Percentiles rank a stretch among this genome's conserved stretches.
Conservation (phyloP, 2,888 invertebrate species). For the Himalopsyche kuldschensis region DNA sequence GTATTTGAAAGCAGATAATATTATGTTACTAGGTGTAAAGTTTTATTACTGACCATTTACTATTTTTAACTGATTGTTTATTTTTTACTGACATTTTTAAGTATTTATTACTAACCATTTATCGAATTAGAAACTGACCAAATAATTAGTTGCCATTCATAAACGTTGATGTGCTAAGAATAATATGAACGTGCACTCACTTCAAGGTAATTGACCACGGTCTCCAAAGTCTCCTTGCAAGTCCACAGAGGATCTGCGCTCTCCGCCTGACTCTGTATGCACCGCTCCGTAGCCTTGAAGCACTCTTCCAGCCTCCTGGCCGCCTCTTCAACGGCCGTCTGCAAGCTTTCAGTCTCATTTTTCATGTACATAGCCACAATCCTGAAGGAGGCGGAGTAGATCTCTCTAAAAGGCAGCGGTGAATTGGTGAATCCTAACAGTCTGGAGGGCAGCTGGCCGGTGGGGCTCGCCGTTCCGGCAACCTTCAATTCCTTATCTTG, state of each 20-base stretch:
- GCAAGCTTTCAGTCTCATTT: slow-evolving; percentile 37
- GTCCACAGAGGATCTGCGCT: slow-evolving; percentile 51
- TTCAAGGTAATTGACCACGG: slow-evolving; percentile 64
- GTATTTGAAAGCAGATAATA: too few species aligned
- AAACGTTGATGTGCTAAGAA: too few species aligned
- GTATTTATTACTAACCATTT: too few species aligned
- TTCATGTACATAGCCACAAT: slow-evolving; percentile 43
- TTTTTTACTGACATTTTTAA: too few species aligned
- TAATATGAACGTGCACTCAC: slow-evolving; percentile 47
- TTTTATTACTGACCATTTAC: too few species aligned
- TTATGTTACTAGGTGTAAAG: too few species aligned
- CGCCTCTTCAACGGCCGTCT: slow-evolving; percentile 34
- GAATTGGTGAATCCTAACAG: slow-evolving; percentile 47
- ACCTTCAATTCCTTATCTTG: not conserved
- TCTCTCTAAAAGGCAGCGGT: slow-evolving; percentile 53
- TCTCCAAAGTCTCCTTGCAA: slow-evolving; percentile 57
- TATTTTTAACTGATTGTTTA: too few species aligned
- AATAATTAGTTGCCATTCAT: too few species aligned
- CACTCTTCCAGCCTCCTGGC: slow-evolving; percentile 42
- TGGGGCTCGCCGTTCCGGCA: not conserved
- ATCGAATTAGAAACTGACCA: too few species aligned
- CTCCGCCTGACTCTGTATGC: slow-evolving; percentile 49
- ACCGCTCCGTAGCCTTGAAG: slow-evolving; percentile 44
- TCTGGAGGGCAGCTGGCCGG: slow-evolving; percentile 32
- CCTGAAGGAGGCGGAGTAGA: slow-evolving; percentile 46